A percentile compares a stretch with the other conserved stretches of the same genome.
Conservation (phyloP, 2,888 invertebrate genomes). For the Glyphotaelius pellucidus region DNA sequence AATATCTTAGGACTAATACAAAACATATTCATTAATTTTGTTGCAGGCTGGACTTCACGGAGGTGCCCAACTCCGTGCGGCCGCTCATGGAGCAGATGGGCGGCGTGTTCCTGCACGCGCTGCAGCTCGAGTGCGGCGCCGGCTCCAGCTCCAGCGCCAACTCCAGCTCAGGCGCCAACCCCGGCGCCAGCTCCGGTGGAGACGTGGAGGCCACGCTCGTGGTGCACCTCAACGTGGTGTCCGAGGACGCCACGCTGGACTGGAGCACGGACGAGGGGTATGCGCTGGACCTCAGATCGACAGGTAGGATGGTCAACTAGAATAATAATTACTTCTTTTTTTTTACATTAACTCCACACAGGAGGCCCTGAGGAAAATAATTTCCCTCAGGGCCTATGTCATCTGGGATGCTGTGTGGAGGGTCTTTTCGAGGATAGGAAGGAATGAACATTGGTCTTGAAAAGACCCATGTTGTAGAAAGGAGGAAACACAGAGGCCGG, state of each 20-base stretch:
- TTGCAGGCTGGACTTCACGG: conserved; percentile 76
- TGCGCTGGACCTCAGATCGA: conserved; percentile 77
- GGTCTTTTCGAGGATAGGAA: too few relatives aligned
- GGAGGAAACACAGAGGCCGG: too few relatives aligned
- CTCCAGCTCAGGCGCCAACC: conserved; percentile 77
- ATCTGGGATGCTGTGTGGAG: too few relatives aligned
- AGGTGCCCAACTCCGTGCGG: conserved; percentile 73
- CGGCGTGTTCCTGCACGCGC: conserved; percentile 77
- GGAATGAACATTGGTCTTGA: too few relatives aligned
- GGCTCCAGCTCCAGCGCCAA: conserved; percentile 72
- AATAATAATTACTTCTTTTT: too few relatives aligned
- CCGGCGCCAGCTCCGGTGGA: conserved; percentile 75
- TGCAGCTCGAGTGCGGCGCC: conserved; percentile 79
- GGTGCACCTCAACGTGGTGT: conserved; percentile 78
- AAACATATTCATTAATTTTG: too few relatives aligned
- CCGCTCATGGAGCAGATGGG: conserved; percentile 78
- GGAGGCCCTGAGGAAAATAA: too few relatives aligned
- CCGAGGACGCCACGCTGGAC: conserved; percentile 75
- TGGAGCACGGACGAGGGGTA: conserved; percentile 86
- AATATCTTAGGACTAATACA: too few relatives aligned
- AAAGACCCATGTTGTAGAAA: too few relatives aligned
- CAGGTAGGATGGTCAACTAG: conserved; percentile 71
- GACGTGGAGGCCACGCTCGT: conserved; percentile 75
- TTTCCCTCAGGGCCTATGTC: too few relatives aligned
- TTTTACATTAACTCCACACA: too few relatives aligned